Evolutionary conservation across 2,113 vertebrate species (phyloP).

Genomic region (Urocolius indicus): DNA sequence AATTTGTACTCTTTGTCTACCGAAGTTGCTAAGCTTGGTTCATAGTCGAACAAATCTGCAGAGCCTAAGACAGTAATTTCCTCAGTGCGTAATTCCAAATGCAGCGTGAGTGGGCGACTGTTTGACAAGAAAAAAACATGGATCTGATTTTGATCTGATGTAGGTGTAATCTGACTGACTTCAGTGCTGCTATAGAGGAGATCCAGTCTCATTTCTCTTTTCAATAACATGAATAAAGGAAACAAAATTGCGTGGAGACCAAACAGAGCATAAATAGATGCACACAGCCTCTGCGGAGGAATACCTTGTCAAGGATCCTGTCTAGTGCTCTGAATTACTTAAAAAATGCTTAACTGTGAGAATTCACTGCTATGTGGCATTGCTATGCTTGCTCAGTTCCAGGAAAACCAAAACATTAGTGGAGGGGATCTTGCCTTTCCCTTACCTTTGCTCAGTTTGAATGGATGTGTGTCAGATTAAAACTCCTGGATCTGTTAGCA

Average conservation of each 20-base stretch:
- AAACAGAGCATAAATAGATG: not conserved
- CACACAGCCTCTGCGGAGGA: not conserved
- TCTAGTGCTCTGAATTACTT: not conserved
- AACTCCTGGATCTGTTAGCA: not conserved
- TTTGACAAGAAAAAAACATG: not conserved
- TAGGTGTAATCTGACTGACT: not conserved
- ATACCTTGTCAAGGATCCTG: not conserved
- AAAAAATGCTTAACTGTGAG: not conserved
- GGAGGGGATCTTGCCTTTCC: not conserved
- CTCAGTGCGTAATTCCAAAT: not conserved
- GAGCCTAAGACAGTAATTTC: not conserved
- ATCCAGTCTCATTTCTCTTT: not conserved
- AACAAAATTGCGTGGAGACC: not conserved
- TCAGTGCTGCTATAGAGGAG: not conserved
- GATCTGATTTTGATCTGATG: not conserved
- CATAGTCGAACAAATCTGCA: not conserved
- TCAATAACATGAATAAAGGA: not conserved
- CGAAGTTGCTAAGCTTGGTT: not conserved
- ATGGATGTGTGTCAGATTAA: not conserved
- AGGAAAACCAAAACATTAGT: not conserved
- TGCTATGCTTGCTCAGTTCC: not conserved
- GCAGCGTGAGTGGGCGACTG: not conserved
- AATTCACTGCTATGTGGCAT: not conserved
- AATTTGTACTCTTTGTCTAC: not conserved
- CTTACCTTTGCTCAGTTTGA: not conserved